phyloP scores from a whole-genome alignment of 2,888 invertebrate species.

The Antitype chi region DNA sequence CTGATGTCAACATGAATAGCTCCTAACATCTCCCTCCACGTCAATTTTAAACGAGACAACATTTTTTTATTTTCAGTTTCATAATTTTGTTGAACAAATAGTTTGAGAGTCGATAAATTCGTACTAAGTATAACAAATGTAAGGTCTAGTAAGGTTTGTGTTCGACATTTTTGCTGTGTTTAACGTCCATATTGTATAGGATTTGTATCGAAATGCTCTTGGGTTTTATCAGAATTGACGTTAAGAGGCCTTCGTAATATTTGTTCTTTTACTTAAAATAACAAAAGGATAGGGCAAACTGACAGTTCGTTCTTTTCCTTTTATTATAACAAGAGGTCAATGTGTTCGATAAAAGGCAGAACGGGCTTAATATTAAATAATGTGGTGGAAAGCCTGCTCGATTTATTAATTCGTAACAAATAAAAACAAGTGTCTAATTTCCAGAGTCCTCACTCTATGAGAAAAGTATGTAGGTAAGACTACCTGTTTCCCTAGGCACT shows the following conservation, averaged over 20 bases:
- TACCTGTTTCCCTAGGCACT: neutral
- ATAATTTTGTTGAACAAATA: conserved; percentile 41
- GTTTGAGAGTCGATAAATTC: conserved; percentile 47
- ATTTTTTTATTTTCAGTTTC: conserved; percentile 22
- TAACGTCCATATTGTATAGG: conserved; percentile 25
- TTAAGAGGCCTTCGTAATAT: conserved; percentile 41
- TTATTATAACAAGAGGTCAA: conserved; percentile 12
- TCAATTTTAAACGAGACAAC: conserved; percentile 1
- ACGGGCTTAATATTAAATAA: neutral
- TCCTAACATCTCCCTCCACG: neutral
- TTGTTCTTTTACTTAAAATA: conserved; percentile 27
- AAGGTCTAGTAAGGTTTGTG: conserved; percentile 26
- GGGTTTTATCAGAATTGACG: conserved; percentile 52
- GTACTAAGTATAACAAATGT: conserved; percentile 36
- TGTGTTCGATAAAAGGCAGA: conserved; percentile 9
- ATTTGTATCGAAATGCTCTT: conserved; percentile 22
- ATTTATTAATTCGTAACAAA: neutral
- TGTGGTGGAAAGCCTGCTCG: neutral
- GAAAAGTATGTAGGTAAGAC: neutral
- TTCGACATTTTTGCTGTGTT: conserved; percentile 31
- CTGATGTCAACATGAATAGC: neutral
- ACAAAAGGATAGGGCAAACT: conserved; percentile 9
- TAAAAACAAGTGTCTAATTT: neutral
- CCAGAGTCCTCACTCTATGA: neutral
- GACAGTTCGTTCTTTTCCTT: conserved; percentile 10